Base-by-base conservation (phyloP, 2,113 vertebrate genomes). In the Dendrocopos noguchii region DNA sequence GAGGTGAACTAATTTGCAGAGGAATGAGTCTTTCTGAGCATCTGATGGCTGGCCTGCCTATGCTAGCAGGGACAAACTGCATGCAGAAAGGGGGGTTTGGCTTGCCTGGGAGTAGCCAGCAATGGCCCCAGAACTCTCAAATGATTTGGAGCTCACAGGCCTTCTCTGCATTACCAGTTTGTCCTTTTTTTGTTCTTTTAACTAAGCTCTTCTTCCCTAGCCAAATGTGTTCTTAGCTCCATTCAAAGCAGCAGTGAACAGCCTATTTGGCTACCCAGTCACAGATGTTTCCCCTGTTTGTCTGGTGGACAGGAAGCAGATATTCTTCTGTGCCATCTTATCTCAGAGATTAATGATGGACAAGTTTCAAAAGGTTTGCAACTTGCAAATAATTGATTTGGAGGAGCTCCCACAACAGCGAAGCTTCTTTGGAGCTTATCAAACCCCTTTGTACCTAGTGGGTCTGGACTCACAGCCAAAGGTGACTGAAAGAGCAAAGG, bases 1-100 rank as follows among this genome's bases (percentile, higher is more conserved):
- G 90, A 95, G 93, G 93, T 95, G 95, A 95, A 91, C 90, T 95
- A 95, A 93, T 96, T 92, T 95, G 87, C 72, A 84, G 94, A 93
- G 95, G 75, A 93, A 92, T 87, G 81, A 89, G 60, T 60, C 36
- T 95, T 95, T 87, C 91, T 93, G 92, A 95, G 94, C 92, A 94
- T 90, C 88, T 96, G 92, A 75, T 95, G 87, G 84, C 94, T 92
- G 92, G 91, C 46, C 92, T 83, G 87, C 64, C 91, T 67, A 2
- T 4, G 89, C 80, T 20, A 94, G 81, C 75, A 50, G 0, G 29
- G 81, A 55, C 24, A 52, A 76, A 27, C 88, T 33, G 80, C 94
- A 87, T 7, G 10, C 84, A 84, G 46, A 87, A 70, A 50, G 5
- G 79, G 87, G 44, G 10, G 3, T 65, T 92, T 93, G 94, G 88